Evolutionary conservation across 2,113 vertebrate genomes (phyloP).

Genomic region (Aspidoscelis tigris): DNA sequence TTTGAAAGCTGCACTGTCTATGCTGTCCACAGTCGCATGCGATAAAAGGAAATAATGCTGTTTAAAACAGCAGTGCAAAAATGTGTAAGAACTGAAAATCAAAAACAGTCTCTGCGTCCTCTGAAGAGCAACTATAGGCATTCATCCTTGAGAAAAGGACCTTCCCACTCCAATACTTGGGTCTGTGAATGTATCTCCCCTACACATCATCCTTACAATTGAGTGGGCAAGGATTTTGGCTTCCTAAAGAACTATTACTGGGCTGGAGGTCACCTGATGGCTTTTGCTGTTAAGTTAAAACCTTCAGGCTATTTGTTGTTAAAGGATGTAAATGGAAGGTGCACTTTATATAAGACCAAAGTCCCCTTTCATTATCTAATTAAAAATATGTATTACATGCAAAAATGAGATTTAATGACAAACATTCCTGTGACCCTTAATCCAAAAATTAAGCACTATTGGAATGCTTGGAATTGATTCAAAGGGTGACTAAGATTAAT

Average conservation of each 20-base stretch:
- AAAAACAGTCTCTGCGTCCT: background rate
- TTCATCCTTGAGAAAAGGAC: too few species aligned
- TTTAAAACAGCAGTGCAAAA: background rate
- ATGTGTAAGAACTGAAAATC: background rate
- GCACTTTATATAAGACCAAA: constrained; percentile 36
- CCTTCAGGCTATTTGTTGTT: constrained; percentile 22
- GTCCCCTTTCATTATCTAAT: constrained; percentile 34
- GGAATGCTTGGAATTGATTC: constrained; percentile 37
- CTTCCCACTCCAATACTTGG: too few species aligned
- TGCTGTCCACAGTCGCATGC: background rate
- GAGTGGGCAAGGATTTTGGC: too few species aligned
- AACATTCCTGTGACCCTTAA: constrained; percentile 36
- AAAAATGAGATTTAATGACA: constrained; percentile 50
- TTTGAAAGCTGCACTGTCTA: background rate
- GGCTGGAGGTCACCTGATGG: background rate
- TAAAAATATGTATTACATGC: constrained; percentile 37
- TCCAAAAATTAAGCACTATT: constrained; percentile 45
- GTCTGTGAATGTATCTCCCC: too few species aligned
- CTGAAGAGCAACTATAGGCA: too few species aligned
- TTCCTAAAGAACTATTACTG: constrained; percentile 26
- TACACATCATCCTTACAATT: too few species aligned
- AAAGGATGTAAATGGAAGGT: constrained; percentile 45
- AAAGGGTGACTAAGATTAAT: constrained; percentile 26
- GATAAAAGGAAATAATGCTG: background rate
- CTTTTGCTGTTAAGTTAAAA: constrained; percentile 34